Percentiles rank a stretch among this genome's conserved stretches.
These are phyloP conservation scores for Podiceps cristatus DNA, from an alignment of 2,113 vertebrate species.

Conservation along the genomic window DNA sequence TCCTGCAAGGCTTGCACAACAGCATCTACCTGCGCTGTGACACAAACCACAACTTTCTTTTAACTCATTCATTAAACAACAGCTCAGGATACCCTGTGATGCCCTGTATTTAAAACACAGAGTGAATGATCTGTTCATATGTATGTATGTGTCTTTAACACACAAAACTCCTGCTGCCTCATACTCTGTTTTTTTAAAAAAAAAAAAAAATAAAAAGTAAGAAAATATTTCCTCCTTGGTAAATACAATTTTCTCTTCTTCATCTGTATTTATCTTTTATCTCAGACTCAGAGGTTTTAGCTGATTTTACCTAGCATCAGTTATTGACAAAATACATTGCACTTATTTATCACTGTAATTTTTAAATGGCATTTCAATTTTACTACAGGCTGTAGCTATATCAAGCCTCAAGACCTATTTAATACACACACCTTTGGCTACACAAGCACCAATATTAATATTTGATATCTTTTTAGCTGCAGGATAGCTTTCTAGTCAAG, in stretches of 20 bases:
- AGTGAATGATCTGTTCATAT: neutral
- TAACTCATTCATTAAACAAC: neutral
- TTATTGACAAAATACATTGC: neutral
- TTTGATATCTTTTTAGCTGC: constrained; percentile 11
- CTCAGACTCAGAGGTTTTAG: neutral
- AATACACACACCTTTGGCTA: neutral
- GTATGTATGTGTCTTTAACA: neutral
- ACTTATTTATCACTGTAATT: constrained; percentile 9
- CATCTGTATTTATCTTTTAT: neutral
- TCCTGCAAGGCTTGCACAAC: neutral
- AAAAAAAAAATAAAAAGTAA: neutral
- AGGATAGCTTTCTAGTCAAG: neutral
- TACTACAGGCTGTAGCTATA: neutral
- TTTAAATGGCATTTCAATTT: neutral
- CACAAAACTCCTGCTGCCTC: neutral
- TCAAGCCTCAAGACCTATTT: neutral
- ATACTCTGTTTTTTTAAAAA: neutral
- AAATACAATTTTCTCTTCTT: neutral
- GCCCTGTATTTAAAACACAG: neutral
- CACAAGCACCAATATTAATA: neutral
- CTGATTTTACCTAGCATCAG: neutral
- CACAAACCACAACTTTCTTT: neutral
- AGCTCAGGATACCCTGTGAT: neutral
- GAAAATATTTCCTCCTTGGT: neutral
- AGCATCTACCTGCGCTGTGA: neutral